phyloP scores from a whole-genome alignment of 2,113 vertebrate species.

The Acrocephalus arundinaceus region DNA sequence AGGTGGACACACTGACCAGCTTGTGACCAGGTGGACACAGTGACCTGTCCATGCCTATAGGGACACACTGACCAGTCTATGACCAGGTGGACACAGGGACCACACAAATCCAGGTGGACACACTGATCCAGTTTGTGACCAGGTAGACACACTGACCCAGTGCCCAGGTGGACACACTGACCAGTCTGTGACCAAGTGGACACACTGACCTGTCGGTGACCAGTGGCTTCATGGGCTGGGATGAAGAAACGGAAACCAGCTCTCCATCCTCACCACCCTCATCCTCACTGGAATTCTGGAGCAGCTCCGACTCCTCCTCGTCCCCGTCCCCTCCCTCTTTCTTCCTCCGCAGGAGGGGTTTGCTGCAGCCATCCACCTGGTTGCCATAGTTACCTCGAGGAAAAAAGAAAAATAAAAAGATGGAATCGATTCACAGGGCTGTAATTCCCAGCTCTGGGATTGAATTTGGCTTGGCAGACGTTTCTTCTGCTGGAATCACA shows the following conservation, averaged over 20 bases:
- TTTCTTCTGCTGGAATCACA: neutral
- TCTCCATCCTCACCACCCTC: constrained; percentile 83
- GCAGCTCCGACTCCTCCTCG: constrained; percentile 89
- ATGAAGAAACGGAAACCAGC: constrained; percentile 83
- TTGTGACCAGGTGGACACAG: no score
- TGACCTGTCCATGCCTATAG: no score
- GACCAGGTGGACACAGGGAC: no score
- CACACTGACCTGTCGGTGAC: constrained; percentile 88
- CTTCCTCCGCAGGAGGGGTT: constrained; percentile 72
- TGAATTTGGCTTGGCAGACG: neutral
- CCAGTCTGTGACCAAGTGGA: neutral
- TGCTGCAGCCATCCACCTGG: constrained; percentile 81
- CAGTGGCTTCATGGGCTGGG: constrained; percentile 90
- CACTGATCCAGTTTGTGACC: neutral
- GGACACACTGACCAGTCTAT: no score
- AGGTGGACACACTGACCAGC: no score
- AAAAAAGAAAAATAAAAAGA: neutral
- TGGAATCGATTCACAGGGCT: neutral
- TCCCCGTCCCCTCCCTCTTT: constrained; percentile 80
- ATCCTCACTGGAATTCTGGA: constrained; percentile 91
- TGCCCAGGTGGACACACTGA: neutral
- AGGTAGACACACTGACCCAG: neutral
- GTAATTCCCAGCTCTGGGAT: neutral
- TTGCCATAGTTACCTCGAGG: constrained; percentile 92
- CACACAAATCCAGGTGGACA: no score